phyloP scores from a whole-genome alignment of 1,140 invertebrate genomes.

The Drosophila sp. region DNA sequence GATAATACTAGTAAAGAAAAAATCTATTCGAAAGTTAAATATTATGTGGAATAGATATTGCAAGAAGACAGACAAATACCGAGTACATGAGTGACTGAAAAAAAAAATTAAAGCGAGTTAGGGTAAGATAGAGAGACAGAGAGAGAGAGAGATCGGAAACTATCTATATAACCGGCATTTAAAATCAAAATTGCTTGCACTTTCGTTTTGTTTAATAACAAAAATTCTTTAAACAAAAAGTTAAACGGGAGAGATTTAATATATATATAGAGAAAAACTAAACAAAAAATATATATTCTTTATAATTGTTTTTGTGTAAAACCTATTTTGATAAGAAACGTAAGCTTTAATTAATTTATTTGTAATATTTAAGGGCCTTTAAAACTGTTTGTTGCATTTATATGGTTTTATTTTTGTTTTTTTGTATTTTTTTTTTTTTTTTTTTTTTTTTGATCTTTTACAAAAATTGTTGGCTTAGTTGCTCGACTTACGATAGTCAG shows the following conservation, averaged over 20 bases:
- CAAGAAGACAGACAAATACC: slow-evolving; percentile 2
- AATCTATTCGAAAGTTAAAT: slow-evolving; percentile 1
- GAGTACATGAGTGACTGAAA: slow-evolving; percentile 55
- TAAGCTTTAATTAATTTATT: slow-evolving; percentile 52
- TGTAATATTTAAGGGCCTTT: slow-evolving; percentile 53
- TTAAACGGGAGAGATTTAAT: slow-evolving; percentile 11
- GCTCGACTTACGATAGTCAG: slow-evolving; percentile 89
- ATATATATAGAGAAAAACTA: slow-evolving; percentile 17
- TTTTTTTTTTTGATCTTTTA: slow-evolving; percentile 64
- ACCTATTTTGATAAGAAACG: slow-evolving; percentile 46
- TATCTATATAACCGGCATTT: slow-evolving; percentile 32
- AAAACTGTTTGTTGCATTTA: slow-evolving; percentile 56
- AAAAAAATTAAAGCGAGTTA: slow-evolving; percentile 31
- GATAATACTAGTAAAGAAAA: slow-evolving; percentile 30
- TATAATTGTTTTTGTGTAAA: slow-evolving; percentile 45
- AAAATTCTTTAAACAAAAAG: slow-evolving; percentile 17
- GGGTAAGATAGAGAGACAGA: slow-evolving; percentile 30
- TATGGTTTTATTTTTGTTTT: slow-evolving; percentile 42
- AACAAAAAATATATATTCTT: slow-evolving; percentile 57
- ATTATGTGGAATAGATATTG: slow-evolving; percentile 1
- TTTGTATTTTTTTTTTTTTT: slow-evolving; percentile 44
- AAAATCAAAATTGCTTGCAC: slow-evolving; percentile 39
- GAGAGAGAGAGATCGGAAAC: slow-evolving; percentile 37
- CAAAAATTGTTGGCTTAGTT: slow-evolving; percentile 80
- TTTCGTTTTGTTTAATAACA: slow-evolving; percentile 44